Conservation (phyloP, 2,888 invertebrate genomes). For the Blera fallax region DNA sequence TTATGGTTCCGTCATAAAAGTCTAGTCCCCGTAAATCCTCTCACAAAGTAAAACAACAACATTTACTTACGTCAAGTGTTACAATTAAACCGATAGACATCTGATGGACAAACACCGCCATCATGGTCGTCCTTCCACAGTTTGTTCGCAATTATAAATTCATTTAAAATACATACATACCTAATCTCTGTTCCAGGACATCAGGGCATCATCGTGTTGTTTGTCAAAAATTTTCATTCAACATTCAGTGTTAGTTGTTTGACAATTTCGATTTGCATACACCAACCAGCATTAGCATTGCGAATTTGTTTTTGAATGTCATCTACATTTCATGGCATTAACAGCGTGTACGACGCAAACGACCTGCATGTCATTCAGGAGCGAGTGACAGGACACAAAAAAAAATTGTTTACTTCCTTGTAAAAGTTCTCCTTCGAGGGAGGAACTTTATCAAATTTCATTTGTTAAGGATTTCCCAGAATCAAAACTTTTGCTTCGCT, state of each 20-base stretch:
- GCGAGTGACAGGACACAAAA: constrained; percentile 40
- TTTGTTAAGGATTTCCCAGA: constrained; percentile 49
- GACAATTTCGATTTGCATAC: constrained; percentile 47
- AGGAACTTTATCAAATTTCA: constrained; percentile 58
- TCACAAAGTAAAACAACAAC: constrained; percentile 14
- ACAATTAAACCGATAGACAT: constrained; percentile 19
- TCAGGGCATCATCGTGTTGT: constrained; percentile 13
- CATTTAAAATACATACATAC: constrained; percentile 1
- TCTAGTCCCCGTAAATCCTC: constrained; percentile 28
- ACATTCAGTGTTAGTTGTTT: constrained; percentile 26
- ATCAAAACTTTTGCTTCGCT: constrained; percentile 49
- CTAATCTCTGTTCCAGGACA: neutral
- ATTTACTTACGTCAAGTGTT: neutral
- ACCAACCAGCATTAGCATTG: constrained; percentile 29
- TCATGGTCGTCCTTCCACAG: neutral
- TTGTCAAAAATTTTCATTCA: constrained; percentile 19
- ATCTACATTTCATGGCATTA: constrained; percentile 25
- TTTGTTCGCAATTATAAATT: constrained; percentile 45
- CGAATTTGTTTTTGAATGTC: constrained; percentile 24
- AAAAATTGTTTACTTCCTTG: constrained; percentile 51
- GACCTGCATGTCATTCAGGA: constrained; percentile 25
- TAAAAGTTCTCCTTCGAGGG: neutral
- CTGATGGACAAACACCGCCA: constrained; percentile 6
- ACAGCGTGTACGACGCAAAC: neutral
- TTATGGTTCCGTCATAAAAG: constrained; percentile 33